phyloP scores from a whole-genome alignment of 2,113 vertebrate species.

The Anthoscopus minutus region DNA sequence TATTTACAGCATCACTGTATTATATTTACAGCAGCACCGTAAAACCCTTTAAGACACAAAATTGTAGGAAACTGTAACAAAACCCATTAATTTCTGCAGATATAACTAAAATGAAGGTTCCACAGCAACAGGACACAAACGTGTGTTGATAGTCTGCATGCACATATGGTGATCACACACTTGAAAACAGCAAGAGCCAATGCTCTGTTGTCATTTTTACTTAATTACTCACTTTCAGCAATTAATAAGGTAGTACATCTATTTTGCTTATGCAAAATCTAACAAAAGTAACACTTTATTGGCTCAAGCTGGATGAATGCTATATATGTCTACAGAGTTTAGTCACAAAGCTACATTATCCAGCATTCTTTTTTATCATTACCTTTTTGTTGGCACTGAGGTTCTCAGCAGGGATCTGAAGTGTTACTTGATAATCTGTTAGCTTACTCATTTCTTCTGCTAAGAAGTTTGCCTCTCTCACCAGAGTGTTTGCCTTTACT shows the following conservation, averaged over 20 bases:
- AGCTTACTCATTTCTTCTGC: slow-evolving; percentile 93
- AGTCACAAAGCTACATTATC: neutral
- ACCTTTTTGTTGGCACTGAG: slow-evolving; percentile 98
- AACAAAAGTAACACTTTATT: neutral
- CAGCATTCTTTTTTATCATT: neutral
- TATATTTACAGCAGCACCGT: neutral
- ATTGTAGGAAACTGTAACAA: neutral
- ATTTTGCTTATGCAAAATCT: neutral
- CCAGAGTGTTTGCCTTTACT: slow-evolving; percentile 91
- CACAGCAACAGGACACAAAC: neutral
- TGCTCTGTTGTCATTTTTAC: neutral
- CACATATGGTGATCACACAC: neutral
- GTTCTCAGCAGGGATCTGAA: slow-evolving; percentile 96
- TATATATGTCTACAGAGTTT: neutral
- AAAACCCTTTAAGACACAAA: neutral
- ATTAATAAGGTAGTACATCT: neutral
- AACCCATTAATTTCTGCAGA: neutral
- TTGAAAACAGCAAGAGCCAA: neutral
- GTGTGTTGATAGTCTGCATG: neutral
- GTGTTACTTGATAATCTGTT: slow-evolving; percentile 96
- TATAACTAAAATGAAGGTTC: neutral
- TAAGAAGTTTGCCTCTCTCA: slow-evolving; percentile 95
- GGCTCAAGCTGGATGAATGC: neutral
- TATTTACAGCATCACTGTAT: too few species aligned
- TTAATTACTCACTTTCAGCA: neutral